Conservation (phyloP, 2,113 vertebrate genomes). For the Columba livia region DNA sequence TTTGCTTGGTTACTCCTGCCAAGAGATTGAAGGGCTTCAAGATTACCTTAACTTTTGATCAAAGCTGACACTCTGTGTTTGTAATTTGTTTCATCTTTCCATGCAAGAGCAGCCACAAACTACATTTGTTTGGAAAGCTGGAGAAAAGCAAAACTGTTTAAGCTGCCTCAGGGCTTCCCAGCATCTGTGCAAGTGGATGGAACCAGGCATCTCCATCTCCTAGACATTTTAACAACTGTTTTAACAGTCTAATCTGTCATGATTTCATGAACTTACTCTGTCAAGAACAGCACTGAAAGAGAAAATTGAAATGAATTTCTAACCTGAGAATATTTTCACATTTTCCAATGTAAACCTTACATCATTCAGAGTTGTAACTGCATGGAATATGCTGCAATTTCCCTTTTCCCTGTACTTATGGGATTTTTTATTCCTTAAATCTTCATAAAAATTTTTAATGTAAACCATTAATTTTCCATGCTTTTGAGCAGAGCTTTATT, state of each 20-base stretch:
- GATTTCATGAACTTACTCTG: background rate
- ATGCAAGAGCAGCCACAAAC: background rate
- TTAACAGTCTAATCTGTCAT: background rate
- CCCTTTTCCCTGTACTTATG: background rate
- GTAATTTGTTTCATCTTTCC: background rate
- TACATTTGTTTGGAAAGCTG: background rate
- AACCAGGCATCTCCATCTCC: background rate
- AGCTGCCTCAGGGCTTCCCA: background rate
- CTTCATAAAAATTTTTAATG: background rate
- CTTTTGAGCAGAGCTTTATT: background rate
- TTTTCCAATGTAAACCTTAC: background rate
- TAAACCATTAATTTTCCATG: background rate
- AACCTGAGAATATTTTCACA: background rate
- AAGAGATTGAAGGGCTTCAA: background rate
- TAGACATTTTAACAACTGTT: background rate
- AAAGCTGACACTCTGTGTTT: background rate
- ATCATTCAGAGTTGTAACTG: background rate
- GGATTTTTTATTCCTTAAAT: background rate
- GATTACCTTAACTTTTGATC: background rate
- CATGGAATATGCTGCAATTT: background rate
- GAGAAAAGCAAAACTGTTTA: background rate
- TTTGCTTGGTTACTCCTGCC: background rate
- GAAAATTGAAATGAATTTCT: background rate
- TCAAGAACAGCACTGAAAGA: background rate
- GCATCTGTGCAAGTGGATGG: background rate